These are phyloP conservation scores for Capra hircus DNA, from an alignment of 2,113 vertebrate species.

Conservation along the genomic window DNA sequence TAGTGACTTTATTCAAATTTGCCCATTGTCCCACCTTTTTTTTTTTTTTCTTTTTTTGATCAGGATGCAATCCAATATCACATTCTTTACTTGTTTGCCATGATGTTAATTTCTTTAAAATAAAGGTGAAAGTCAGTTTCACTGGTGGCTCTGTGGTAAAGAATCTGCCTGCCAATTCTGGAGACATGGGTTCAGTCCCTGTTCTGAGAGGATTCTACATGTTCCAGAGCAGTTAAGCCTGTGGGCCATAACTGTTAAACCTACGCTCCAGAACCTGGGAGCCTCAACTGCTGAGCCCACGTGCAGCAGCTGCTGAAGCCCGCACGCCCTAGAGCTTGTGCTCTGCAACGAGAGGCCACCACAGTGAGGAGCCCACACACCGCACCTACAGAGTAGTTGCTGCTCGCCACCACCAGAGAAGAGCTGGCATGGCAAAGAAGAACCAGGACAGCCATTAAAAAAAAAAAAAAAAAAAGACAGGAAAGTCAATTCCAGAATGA, in stretches of 20 bases:
- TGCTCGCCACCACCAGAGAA: neutral
- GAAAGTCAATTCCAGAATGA: neutral
- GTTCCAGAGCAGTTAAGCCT: neutral
- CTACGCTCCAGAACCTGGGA: neutral
- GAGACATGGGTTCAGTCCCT: neutral
- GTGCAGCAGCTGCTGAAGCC: neutral
- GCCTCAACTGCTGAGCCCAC: neutral
- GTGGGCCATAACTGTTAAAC: neutral
- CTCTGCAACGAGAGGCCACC: neutral
- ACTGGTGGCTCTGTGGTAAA: neutral
- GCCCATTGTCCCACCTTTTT: neutral
- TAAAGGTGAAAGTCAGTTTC: neutral
- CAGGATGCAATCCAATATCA: neutral
- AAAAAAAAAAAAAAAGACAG: neutral
- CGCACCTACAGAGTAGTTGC: fast-evolving
- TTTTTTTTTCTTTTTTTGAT: neutral
- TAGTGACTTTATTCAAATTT: neutral
- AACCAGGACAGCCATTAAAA: neutral
- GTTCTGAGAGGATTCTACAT: neutral
- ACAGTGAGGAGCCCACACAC: neutral
- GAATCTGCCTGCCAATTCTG: neutral
- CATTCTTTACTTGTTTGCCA: neutral
- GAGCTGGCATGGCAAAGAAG: neutral
- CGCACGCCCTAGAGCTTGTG: neutral
- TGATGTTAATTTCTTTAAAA: neutral